phyloP scores from a whole-genome alignment of 1,140 invertebrate species.

The Idris sp. region DNA sequence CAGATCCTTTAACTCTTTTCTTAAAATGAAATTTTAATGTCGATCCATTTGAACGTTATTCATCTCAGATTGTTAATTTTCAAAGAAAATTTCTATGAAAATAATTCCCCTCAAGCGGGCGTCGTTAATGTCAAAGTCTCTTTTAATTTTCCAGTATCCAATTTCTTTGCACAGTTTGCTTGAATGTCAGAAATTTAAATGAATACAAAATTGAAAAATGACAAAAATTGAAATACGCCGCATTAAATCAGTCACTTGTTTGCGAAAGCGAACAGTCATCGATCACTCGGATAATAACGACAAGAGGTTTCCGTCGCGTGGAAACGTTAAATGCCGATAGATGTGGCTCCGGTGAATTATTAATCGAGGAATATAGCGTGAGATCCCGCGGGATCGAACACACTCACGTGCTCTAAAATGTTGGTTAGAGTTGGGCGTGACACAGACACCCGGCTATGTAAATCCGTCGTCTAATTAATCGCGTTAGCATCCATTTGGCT shows the following conservation, averaged over 20 bases:
- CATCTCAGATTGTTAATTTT: too few relatives aligned
- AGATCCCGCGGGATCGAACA: conserved; percentile 18
- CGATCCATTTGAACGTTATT: too few relatives aligned
- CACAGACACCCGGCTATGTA: conserved; percentile 34
- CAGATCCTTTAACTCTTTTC: too few relatives aligned
- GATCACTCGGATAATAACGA: conserved; percentile 31
- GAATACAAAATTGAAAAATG: too few relatives aligned
- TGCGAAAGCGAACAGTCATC: conserved; percentile 11
- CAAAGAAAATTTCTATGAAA: too few relatives aligned
- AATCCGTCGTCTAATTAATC: conserved; percentile 59
- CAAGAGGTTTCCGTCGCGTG: conserved; percentile 21
- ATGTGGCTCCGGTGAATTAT: conserved; percentile 47
- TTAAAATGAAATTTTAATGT: too few relatives aligned
- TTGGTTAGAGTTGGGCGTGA: conserved; percentile 16
- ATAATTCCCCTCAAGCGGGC: too few relatives aligned
- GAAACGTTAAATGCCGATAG: conserved; percentile 37
- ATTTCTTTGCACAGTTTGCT: too few relatives aligned
- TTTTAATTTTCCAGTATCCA: too few relatives aligned
- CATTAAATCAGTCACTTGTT: conserved; percentile 19
- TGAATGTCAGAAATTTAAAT: too few relatives aligned
- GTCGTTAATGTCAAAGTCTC: too few relatives aligned
- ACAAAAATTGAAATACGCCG: conserved; percentile 21
- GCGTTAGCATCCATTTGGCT: conserved; percentile 52
- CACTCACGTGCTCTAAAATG: conserved; percentile 5
- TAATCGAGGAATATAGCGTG: conserved; percentile 47